These are phyloP conservation scores for Protodeltote pygarga DNA, from an alignment of 2,888 invertebrate genomes.

Conservation along the genomic window DNA sequence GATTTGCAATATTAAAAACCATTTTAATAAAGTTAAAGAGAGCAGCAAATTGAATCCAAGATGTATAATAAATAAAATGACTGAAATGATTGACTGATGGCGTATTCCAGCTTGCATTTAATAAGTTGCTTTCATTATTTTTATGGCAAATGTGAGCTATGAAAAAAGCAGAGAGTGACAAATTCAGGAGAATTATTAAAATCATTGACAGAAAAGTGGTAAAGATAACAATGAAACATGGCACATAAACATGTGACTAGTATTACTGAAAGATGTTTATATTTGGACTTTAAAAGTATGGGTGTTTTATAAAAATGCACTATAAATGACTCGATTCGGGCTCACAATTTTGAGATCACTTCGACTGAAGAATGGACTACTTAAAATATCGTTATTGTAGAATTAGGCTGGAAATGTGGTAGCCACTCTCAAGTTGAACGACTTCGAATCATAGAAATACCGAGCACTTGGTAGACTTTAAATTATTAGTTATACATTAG, in stretches of 20 bases:
- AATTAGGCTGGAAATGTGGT: conserved; percentile 27
- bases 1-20: not conserved
- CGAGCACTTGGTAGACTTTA: conserved; percentile 63
- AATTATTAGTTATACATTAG: conserved; percentile 54
- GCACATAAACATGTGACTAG: conserved; percentile 71
- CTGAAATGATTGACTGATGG: conserved; percentile 30
- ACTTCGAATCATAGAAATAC: conserved; percentile 58
- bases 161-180: not conserved
- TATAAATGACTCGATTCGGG: conserved; percentile 74
- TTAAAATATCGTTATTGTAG: conserved; percentile 35
- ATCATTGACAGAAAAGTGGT: not conserved
- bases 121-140: conserved; percentile 9
- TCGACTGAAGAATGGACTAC: conserved; percentile 66
- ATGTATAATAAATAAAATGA: conserved; percentile 42
- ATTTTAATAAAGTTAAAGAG: not conserved
- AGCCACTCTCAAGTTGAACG: conserved; percentile 36
- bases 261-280: conserved; percentile 32
- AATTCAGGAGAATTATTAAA: not conserved
- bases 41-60: conserved; percentile 17
- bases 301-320: conserved; percentile 66
- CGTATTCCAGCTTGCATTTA: conserved; percentile 16
- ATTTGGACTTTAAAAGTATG: conserved; percentile 60
- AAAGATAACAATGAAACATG: conserved; percentile 50
- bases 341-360: conserved; percentile 83
- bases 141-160: not conserved